Evolutionary conservation across 2,797 vertebrate species (phyloP), one percentile per base, ranked within the genome.

Genomic region (Serranus cabrilla): DNA sequence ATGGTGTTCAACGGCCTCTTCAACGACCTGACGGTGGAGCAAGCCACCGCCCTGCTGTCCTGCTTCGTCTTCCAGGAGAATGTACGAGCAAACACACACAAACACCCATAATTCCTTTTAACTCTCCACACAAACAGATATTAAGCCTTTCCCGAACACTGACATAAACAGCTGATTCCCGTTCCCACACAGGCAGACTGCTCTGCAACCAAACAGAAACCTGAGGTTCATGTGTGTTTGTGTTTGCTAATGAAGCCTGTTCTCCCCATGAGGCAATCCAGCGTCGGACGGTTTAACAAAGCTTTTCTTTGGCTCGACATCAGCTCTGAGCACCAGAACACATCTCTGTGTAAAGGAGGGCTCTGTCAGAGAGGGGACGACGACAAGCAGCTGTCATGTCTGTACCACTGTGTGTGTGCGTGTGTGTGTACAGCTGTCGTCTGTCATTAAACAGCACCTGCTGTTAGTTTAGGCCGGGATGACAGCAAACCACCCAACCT

Each of bases 61-160:
- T 98, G 97, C 91, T 98, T 99, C 2, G 98, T 99, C 64, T 99
- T 99, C 94, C 98, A 99, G 91, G 98, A 99, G 89, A 99, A 99
- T 0, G 98, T 99, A 94, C 87, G 95, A 88, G 34, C 60, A 57
- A 13, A 69, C 17, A n/a, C 73, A 76, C 77, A 71, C 67, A 59
- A 45, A 75, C 55, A 71, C 46, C 0, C 2, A 17, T 37, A 66
- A 65, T 34, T 72, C 61, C 37, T 63, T 8, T 16, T 20, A 20
- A 49, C 62, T 73, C 70, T 47, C n/a, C 46, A 45, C 0, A 25
- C 65, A 83, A 81, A 82, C 64, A 52, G 7, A 66, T n/a, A 56
- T 37, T 9, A 21, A 58, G 45, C 56, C 50, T 13, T 43, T 54
- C 40, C 43, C 3, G 0, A 76, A 25, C 66, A 23, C 27, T 42